phyloP scores from a whole-genome alignment of 2,113 vertebrate genomes.

The Thermophis baileyi region DNA sequence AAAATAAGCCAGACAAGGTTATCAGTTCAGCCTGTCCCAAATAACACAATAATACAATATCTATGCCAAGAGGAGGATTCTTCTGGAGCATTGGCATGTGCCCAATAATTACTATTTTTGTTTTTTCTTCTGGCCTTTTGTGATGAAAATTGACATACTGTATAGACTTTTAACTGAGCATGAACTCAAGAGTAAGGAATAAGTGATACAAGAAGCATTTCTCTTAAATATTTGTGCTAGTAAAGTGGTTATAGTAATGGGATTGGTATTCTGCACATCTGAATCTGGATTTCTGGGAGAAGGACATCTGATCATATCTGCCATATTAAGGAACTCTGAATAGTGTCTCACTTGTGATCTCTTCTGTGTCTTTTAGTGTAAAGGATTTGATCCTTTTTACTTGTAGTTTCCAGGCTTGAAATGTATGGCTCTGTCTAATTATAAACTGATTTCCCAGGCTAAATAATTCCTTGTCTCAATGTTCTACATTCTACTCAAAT shows the following conservation, averaged over 20 bases:
- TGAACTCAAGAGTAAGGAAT: slow-evolving; percentile 24
- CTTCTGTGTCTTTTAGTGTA: background rate
- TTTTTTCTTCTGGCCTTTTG: slow-evolving; percentile 1
- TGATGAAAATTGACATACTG: slow-evolving; percentile 14
- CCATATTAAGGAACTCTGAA: background rate
- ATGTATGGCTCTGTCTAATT: slow-evolving; percentile 57
- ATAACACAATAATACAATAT: background rate
- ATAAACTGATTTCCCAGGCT: slow-evolving; percentile 46
- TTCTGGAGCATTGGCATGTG: background rate
- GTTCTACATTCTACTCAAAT: slow-evolving; percentile 24
- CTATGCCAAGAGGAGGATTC: slow-evolving; percentile 1
- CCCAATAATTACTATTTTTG: background rate
- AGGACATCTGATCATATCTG: background rate
- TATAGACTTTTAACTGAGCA: slow-evolving; percentile 25
- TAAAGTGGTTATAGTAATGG: background rate
- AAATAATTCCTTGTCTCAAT: slow-evolving; percentile 49
- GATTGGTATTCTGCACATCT: background rate
- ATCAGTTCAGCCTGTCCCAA: background rate
- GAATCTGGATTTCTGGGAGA: background rate
- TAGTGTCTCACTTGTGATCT: background rate
- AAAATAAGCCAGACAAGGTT: slow-evolving; percentile 27
- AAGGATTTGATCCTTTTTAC: slow-evolving; percentile 33
- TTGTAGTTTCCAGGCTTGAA: slow-evolving; percentile 51
- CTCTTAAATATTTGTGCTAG: background rate
- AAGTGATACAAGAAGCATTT: slow-evolving; percentile 32